Evolutionary conservation across 2,888 invertebrate species (phyloP).

Genomic region (Alsophila aescularia): DNA sequence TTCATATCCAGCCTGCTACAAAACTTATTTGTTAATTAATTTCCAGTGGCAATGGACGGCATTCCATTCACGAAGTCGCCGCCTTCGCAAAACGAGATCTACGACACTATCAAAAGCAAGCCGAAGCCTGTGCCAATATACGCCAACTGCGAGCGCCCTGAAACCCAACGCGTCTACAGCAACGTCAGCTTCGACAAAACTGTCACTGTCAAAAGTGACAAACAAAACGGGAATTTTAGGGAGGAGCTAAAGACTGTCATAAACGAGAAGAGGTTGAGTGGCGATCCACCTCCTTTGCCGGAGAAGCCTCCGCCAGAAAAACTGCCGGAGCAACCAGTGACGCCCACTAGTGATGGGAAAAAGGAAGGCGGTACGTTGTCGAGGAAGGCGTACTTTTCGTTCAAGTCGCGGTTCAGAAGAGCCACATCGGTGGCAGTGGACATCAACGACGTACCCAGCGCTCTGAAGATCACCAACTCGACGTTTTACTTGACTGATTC

Average conservation of each 20-base stretch:
- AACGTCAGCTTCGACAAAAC: constrained; percentile 67
- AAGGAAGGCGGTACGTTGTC: constrained; percentile 74
- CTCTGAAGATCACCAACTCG: constrained; percentile 85
- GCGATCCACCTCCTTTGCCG: constrained; percentile 69
- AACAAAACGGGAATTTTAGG: constrained; percentile 64
- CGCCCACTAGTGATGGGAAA: constrained; percentile 69
- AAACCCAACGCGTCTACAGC: constrained; percentile 61
- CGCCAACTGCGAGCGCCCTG: constrained; percentile 67
- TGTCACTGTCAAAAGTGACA: constrained; percentile 67
- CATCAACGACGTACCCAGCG: constrained; percentile 81
- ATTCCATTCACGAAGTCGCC: constrained; percentile 66
- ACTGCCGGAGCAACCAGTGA: constrained; percentile 61
- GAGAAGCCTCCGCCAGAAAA: constrained; percentile 55
- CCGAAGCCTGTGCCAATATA: constrained; percentile 61
- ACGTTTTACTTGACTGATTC: constrained; percentile 90
- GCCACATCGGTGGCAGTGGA: constrained; percentile 84
- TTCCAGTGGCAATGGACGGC: constrained; percentile 76
- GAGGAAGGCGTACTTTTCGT: constrained; percentile 80
- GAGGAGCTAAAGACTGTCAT: constrained; percentile 74
- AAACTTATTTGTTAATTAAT: constrained; percentile 31
- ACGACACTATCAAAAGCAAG: constrained; percentile 52
- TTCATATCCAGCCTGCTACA: not conserved
- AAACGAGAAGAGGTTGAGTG: constrained; percentile 65
- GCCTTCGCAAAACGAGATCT: constrained; percentile 57
- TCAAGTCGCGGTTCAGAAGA: constrained; percentile 86